Base-by-base conservation (phyloP, 2,797 vertebrate genomes). In the Clamator glandarius region DNA sequence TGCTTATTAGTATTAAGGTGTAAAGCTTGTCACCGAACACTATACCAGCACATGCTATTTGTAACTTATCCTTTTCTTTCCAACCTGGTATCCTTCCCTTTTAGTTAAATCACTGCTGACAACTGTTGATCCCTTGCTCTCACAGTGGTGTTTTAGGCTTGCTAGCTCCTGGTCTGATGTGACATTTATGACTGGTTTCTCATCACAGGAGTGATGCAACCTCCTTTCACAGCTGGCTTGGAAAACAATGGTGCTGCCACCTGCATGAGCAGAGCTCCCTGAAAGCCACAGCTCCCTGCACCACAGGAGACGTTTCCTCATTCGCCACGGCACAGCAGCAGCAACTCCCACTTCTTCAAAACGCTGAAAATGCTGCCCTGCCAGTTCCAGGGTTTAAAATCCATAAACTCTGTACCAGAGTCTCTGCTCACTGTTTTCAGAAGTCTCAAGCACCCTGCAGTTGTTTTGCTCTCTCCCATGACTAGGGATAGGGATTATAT, bases 271-370 rank as follows among this genome's bases (percentile, higher is more conserved):
- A 83, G 28, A 54, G 80, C 25, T 15, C 12, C 57, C 73, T 0
- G 10, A 62, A 29, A 77, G 48, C 69, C 8, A 1, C 12, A 87
- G 35, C 17, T 72, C n/a, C 3, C 1, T 8, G 35, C 1, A 0
- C 31, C 35, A 8, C 39, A 63, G 29, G 44, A 74, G 55, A 44
- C 25, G 15, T 51, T 36, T n/a, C 29, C 73, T 25, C 2, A 19
- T 46, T 54, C 54, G 41, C 54, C 36, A 57, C 2, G 0, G 58
- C n/a, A n/a, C n/a, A 29, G 20, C 35, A 50, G 83, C 42, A 87
- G 19, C 79, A 89, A 33, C 46, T 57, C 31, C 10, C 12, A 28
- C 28, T 51, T 8, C 21, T 69, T 41, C 68, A 44, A 1, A 62
- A 26, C 58, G 29, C 57, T 66, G 55, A 18, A 33, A 83, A 26